Percentiles rank a stretch among this genome's conserved stretches.
Conservation (phyloP, 2,888 invertebrate genomes). For the Willowsia nigromaculata region DNA sequence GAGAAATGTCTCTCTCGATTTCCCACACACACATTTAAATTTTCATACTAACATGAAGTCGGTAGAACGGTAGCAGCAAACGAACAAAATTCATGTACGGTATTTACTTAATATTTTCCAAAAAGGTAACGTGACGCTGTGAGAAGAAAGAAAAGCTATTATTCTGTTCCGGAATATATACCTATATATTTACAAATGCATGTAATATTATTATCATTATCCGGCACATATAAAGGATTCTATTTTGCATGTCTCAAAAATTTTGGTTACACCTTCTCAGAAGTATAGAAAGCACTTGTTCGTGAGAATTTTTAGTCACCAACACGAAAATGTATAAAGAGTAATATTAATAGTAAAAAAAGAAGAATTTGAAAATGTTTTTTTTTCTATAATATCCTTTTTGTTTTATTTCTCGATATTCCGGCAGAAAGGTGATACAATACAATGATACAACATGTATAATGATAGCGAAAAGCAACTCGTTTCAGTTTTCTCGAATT, state of each 20-base stretch:
- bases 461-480: too few relatives aligned
- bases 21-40: constrained; percentile 60
- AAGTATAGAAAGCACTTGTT: background rate
- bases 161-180: background rate
- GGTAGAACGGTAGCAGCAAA: background rate
- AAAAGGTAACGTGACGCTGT: background rate
- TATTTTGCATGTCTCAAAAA: background rate
- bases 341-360: background rate
- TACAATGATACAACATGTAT: background rate
- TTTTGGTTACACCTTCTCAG: too few relatives aligned
- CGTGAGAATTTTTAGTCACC: background rate
- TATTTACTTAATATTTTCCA: background rate
- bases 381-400: background rate
- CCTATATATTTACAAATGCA: background rate
- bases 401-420: background rate
- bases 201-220: background rate
- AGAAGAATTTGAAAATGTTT: background rate
- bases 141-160: background rate
- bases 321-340: background rate
- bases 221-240: background rate
- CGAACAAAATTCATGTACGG: background rate
- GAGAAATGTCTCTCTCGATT: background rate
- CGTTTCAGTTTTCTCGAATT: too few relatives aligned
- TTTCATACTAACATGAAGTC: constrained; percentile 4
- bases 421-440: too few relatives aligned